phyloP scores from a whole-genome alignment of 2,797 vertebrate genomes.

The Crocodylus rhombifer region DNA sequence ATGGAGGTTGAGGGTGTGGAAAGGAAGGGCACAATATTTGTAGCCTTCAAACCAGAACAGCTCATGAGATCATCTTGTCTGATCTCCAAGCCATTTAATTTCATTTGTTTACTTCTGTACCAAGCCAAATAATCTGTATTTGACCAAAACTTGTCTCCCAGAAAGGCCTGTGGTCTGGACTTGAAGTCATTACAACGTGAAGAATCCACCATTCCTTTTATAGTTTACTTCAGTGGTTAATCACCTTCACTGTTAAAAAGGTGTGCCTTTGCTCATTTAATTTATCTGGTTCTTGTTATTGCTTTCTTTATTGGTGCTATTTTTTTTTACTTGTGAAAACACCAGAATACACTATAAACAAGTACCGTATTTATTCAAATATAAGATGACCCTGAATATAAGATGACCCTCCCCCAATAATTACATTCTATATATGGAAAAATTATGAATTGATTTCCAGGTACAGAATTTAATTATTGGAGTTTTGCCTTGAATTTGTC shows the following conservation, averaged over 20 bases:
- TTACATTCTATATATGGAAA: no score
- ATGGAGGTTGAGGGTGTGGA: background rate
- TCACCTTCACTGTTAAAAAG: background rate
- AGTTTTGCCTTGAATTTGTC: no score
- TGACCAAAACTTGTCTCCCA: background rate
- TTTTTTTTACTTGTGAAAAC: background rate
- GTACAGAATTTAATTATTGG: no score
- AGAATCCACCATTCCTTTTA: background rate
- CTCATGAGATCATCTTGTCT: background rate
- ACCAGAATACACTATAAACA: no score
- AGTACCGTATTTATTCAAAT: no score
- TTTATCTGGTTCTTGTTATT: background rate
- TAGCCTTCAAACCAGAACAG: background rate
- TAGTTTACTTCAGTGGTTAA: background rate
- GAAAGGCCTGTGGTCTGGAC: background rate
- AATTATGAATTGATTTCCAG: no score
- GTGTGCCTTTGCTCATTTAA: background rate
- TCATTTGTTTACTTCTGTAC: background rate
- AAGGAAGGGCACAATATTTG: background rate
- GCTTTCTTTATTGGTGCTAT: background rate
- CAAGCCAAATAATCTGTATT: background rate
- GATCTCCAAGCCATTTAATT: background rate
- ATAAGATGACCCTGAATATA: no score
- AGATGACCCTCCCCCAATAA: no score
- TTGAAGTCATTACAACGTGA: background rate